These are phyloP conservation scores for Spea bombifrons DNA, from an alignment of 2,113 vertebrate species.

Conservation along the genomic window DNA sequence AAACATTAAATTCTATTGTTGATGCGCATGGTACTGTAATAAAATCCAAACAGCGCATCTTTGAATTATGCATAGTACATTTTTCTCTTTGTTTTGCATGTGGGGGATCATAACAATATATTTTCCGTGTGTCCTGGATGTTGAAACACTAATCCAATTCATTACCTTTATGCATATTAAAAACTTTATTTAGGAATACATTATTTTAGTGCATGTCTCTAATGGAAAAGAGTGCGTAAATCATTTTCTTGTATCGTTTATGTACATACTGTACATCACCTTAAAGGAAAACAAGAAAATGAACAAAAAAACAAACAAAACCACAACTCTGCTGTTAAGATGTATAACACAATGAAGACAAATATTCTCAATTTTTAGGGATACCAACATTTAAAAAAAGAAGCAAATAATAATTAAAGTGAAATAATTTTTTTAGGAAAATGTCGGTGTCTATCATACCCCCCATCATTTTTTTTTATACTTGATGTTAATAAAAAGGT, in stretches of 20 bases:
- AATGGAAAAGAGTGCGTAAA: slow-evolving; percentile 10
- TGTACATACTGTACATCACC: neutral
- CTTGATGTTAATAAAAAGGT: too few species aligned
- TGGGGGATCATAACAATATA: slow-evolving; percentile 36
- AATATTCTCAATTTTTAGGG: too few species aligned
- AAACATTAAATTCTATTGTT: slow-evolving; percentile 33
- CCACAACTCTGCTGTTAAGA: too few species aligned
- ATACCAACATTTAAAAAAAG: too few species aligned
- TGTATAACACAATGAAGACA: too few species aligned
- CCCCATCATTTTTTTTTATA: too few species aligned
- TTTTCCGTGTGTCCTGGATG: slow-evolving; percentile 6
- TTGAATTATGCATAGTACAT: slow-evolving; percentile 39
- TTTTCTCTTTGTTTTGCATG: slow-evolving; percentile 27
- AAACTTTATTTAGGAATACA: slow-evolving; percentile 37
- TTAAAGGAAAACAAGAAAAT: neutral
- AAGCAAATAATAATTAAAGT: too few species aligned
- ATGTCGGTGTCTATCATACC: too few species aligned
- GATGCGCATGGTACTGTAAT: slow-evolving; percentile 37
- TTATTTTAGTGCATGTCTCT: neutral
- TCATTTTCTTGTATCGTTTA: neutral
- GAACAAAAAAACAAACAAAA: too few species aligned
- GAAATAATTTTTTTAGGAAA: too few species aligned
- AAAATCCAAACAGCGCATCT: slow-evolving; percentile 30
- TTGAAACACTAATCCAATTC: slow-evolving; percentile 34
- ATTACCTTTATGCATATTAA: slow-evolving; percentile 19